These are phyloP conservation scores for Rhabdomys dilectus DNA, from an alignment of 2,113 vertebrate genomes.

Conservation along the genomic window DNA sequence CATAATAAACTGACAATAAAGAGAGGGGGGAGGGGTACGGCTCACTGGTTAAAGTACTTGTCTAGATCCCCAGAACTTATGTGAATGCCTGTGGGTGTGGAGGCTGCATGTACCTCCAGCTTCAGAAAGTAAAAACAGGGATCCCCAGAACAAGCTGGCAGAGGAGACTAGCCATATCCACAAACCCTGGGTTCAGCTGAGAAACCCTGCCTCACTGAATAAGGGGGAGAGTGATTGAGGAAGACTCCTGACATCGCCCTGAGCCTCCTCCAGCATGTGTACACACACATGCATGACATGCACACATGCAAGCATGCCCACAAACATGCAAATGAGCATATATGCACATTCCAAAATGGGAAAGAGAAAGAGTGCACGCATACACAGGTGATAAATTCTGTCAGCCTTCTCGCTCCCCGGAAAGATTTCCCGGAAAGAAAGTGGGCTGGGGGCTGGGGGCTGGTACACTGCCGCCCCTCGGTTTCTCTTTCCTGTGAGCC, in stretches of 20 bases:
- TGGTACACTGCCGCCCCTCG: accelerated
- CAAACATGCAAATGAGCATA: neutral
- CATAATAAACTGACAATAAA: neutral
- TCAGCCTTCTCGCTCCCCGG: neutral
- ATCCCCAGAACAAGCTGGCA: neutral
- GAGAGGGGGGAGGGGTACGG: neutral
- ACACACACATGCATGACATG: neutral
- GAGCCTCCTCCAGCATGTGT: neutral
- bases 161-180: neutral
- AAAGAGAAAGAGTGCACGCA: neutral
- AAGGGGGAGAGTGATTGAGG: neutral
- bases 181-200: neutral
- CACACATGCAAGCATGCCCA: neutral
- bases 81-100: neutral
- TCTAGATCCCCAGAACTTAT: neutral
- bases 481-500: neutral
- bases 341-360: neutral
- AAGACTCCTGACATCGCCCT: neutral
- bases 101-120: neutral
- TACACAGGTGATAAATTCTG: neutral
- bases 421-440: neutral
- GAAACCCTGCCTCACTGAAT: neutral
- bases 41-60: neutral
- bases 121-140: neutral
- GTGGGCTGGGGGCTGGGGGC: neutral